phyloP scores from a whole-genome alignment of 2,113 vertebrate genomes.

The Psilopsiagon aymara region DNA sequence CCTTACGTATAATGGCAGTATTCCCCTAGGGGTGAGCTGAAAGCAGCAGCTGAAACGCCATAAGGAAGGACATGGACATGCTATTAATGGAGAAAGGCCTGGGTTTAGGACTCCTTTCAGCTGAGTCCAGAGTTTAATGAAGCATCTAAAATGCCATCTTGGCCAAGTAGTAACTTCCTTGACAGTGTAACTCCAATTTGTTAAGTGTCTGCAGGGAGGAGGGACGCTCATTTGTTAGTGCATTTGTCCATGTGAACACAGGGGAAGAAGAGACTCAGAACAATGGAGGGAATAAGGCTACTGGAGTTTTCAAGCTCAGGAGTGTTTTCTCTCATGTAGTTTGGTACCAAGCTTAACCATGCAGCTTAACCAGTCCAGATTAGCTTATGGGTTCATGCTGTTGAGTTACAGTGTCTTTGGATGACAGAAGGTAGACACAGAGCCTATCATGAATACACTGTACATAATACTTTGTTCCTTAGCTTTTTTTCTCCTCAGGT shows the following conservation, averaged over 20 bases:
- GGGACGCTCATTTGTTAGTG: neutral
- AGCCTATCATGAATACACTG: neutral
- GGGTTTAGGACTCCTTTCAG: neutral
- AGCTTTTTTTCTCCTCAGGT: neutral
- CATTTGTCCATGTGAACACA: neutral
- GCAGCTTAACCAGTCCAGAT: neutral
- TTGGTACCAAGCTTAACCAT: neutral
- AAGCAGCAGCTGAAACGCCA: neutral
- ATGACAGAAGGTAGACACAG: neutral
- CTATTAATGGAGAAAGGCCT: neutral
- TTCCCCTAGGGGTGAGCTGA: neutral
- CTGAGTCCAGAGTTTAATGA: neutral
- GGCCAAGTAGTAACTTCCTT: neutral
- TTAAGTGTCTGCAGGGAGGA: neutral
- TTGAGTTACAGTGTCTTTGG: neutral
- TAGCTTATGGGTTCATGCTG: neutral
- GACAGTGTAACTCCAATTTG: neutral
- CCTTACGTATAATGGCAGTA: neutral
- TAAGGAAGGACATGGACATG: neutral
- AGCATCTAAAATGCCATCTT: neutral
- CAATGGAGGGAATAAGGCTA: neutral
- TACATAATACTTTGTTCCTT: neutral
- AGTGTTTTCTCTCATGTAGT: neutral
- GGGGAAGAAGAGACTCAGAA: neutral
- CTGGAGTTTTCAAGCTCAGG: neutral